phyloP scores from a whole-genome alignment of 2,888 invertebrate species.

The Ditylenchus weischeri region DNA sequence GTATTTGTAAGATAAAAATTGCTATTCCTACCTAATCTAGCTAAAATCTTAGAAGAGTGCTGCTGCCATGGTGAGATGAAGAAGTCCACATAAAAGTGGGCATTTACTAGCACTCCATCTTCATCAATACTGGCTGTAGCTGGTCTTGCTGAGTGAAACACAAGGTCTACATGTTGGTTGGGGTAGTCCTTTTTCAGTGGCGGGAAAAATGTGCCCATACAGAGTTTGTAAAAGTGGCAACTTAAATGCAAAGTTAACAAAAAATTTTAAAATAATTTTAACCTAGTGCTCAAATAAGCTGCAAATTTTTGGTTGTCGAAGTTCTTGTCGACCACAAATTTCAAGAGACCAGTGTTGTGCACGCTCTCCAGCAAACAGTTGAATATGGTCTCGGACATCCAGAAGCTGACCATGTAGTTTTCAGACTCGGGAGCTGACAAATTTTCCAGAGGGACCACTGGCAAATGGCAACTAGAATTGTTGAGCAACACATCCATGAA shows the following conservation, averaged over 20 bases:
- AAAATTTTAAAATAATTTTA: neutral
- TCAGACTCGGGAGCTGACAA: neutral
- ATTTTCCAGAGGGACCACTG: slow-evolving; percentile 9
- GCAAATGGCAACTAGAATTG: slow-evolving; percentile 33
- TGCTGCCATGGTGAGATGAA: slow-evolving; percentile 31
- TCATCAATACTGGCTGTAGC: slow-evolving; percentile 17
- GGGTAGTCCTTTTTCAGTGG: slow-evolving; percentile 40
- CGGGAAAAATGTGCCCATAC: slow-evolving; percentile 48
- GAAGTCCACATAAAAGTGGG: slow-evolving; percentile 40
- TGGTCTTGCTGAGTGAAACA: slow-evolving; percentile 40
- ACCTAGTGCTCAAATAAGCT: slow-evolving; percentile 43
- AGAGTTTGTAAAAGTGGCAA: slow-evolving; percentile 41
- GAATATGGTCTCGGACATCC: slow-evolving; percentile 43
- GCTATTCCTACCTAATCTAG: slow-evolving; percentile 31
- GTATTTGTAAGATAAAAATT: no score
- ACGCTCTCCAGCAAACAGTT: slow-evolving; percentile 47
- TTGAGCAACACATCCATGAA: slow-evolving; percentile 47
- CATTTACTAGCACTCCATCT: slow-evolving; percentile 23
- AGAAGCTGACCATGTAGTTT: slow-evolving; percentile 28
- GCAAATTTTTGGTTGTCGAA: slow-evolving; percentile 23
- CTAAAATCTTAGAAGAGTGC: slow-evolving; percentile 36
- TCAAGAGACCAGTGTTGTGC: slow-evolving; percentile 38
- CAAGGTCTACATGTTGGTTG: slow-evolving; percentile 42
- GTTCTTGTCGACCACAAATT: slow-evolving; percentile 26
- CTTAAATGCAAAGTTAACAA: slow-evolving; percentile 25